phyloP scores from a whole-genome alignment of 2,113 vertebrate genomes.

The Ceyx melanurus region DNA sequence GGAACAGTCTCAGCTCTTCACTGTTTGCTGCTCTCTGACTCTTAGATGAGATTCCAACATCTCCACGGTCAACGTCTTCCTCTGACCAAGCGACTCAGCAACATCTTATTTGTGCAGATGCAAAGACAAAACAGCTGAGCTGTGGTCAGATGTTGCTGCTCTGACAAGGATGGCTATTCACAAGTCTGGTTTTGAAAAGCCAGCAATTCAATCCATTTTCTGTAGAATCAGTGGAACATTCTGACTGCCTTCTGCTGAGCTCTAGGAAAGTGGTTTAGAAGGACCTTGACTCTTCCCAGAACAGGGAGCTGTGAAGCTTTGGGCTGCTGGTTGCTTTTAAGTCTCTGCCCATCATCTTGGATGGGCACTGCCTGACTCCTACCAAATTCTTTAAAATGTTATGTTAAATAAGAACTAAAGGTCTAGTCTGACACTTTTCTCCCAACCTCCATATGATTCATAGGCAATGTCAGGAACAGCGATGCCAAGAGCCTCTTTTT shows the following conservation, averaged over 20 bases:
- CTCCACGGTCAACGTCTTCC: neutral
- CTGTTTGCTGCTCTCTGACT: neutral
- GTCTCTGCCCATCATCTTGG: neutral
- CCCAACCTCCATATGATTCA: neutral
- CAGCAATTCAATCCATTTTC: neutral
- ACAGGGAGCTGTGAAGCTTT: neutral
- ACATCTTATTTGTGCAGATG: neutral
- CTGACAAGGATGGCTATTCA: neutral
- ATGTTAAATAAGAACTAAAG: neutral
- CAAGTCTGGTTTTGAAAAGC: neutral
- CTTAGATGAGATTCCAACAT: neutral
- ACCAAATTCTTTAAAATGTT: neutral
- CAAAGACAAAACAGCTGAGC: neutral
- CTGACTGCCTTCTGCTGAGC: neutral
- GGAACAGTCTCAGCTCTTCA: neutral
- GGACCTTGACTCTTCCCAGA: neutral
- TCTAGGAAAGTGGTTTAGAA: neutral
- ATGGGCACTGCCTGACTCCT: neutral
- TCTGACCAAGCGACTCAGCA: neutral
- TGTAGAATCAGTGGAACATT: neutral
- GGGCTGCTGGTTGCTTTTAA: neutral
- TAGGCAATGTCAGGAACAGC: neutral
- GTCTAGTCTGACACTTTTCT: neutral
- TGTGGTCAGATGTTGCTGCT: neutral
- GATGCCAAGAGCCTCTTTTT: neutral